Conservation (phyloP, 2,113 vertebrate genomes). For the Mustelus asterias region DNA sequence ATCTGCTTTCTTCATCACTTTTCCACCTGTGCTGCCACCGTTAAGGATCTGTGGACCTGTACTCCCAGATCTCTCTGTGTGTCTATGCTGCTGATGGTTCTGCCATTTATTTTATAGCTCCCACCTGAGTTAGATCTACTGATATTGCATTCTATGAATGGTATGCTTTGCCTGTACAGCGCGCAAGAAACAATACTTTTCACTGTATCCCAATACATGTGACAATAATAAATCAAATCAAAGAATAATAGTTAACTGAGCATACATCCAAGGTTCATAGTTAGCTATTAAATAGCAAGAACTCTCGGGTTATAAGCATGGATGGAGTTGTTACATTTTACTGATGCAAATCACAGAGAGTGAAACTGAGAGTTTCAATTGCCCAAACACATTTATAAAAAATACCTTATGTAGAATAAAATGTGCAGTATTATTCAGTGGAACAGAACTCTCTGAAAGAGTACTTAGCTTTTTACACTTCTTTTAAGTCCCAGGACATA, state of each 20-base stretch:
- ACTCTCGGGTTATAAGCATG: not conserved
- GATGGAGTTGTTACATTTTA: not conserved
- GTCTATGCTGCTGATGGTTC: too few species aligned
- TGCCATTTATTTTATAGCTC: too few species aligned
- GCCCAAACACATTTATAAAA: not conserved
- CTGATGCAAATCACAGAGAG: not conserved
- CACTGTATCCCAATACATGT: too few species aligned
- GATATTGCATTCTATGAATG: too few species aligned
- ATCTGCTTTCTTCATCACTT: too few species aligned
- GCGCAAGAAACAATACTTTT: too few species aligned
- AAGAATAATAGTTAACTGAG: not conserved
- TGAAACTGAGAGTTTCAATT: not conserved
- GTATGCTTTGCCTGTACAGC: too few species aligned
- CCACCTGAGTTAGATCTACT: too few species aligned
- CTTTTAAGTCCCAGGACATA: conserved; percentile 6
- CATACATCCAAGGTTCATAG: not conserved
- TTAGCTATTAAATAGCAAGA: not conserved
- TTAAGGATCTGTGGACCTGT: too few species aligned
- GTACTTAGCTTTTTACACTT: not conserved
- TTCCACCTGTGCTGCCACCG: too few species aligned
- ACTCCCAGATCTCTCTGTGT: too few species aligned
- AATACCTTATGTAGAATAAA: not conserved
- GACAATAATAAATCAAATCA: too few species aligned
- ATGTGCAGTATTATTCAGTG: not conserved
- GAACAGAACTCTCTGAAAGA: not conserved